Evolutionary conservation across 1,140 invertebrate genomes (phyloP).

Genomic region (Meloidogyne exigua): DNA sequence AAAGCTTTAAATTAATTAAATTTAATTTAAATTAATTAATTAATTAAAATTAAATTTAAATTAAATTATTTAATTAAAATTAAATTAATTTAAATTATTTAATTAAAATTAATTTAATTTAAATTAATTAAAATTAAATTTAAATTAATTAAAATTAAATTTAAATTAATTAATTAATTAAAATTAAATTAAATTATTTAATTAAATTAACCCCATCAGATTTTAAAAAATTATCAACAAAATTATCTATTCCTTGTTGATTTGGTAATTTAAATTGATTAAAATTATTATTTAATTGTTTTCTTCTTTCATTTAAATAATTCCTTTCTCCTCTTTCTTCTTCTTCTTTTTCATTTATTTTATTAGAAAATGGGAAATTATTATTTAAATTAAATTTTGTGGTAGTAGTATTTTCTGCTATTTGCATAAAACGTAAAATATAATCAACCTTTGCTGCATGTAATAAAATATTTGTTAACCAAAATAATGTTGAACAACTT

Average conservation of each 20-base stretch:
- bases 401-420: conserved; percentile 49
- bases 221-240: conserved; percentile 66
- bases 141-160: conserved; percentile 15
- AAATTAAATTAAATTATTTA: too few relatives aligned
- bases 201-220: conserved; percentile 65
- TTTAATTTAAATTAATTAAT: neutral
- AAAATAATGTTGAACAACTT: conserved; percentile 58
- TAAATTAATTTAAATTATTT: conserved; percentile 14
- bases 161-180: neutral
- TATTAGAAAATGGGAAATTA: too few relatives aligned
- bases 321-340: too few relatives aligned
- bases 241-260: conserved; percentile 46
- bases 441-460: conserved; percentile 58
- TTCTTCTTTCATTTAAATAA: too few relatives aligned
- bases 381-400: too few relatives aligned
- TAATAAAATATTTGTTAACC: conserved; percentile 54
- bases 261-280: conserved; percentile 13
- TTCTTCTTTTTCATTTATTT: too few relatives aligned
- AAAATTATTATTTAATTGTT: neutral
- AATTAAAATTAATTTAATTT: neutral
- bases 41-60: neutral
- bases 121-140: conserved; percentile 64
- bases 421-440: conserved; percentile 62
- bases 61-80: neutral
- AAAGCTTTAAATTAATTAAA: conserved; percentile 48